Percentiles rank a stretch among this genome's conserved stretches.
Evolutionary conservation across 2,113 vertebrate species (phyloP).

Genomic region (Ictidomys tridecemlineatus): DNA sequence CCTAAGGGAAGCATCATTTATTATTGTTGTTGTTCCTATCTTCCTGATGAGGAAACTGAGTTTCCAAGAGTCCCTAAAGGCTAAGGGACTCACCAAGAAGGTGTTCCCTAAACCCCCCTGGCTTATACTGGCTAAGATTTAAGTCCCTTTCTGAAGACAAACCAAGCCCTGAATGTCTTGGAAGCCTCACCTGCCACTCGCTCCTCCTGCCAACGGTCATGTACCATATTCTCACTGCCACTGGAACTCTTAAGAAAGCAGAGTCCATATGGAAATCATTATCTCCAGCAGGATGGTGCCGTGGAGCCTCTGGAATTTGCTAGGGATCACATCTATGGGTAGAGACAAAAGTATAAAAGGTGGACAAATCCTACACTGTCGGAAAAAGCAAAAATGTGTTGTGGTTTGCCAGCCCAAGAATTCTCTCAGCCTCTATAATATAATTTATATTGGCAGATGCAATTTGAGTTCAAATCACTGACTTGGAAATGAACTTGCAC

Average conservation of each 20-base stretch:
- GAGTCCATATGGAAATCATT: background rate
- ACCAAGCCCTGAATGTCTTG: background rate
- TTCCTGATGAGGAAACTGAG: conserved; percentile 17
- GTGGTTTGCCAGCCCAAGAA: background rate
- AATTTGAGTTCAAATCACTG: background rate
- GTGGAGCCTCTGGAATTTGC: background rate
- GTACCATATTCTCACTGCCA: background rate
- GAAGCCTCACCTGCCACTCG: background rate
- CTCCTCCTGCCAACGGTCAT: background rate
- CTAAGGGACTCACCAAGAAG: background rate
- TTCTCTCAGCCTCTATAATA: background rate
- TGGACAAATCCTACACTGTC: background rate
- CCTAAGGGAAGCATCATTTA: background rate
- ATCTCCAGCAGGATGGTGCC: background rate
- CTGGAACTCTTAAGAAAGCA: background rate
- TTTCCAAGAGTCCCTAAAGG: background rate
- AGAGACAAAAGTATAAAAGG: conserved; percentile 29
- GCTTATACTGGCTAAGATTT: background rate
- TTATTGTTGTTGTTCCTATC: background rate
- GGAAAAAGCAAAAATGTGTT: background rate
- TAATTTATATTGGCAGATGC: background rate
- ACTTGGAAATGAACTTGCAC: background rate
- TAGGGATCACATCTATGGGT: background rate
- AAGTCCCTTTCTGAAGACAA: background rate
- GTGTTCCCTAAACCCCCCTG: background rate